Evolutionary conservation across 2,113 vertebrate species (phyloP).

Genomic region (Mesocricetus auratus): DNA sequence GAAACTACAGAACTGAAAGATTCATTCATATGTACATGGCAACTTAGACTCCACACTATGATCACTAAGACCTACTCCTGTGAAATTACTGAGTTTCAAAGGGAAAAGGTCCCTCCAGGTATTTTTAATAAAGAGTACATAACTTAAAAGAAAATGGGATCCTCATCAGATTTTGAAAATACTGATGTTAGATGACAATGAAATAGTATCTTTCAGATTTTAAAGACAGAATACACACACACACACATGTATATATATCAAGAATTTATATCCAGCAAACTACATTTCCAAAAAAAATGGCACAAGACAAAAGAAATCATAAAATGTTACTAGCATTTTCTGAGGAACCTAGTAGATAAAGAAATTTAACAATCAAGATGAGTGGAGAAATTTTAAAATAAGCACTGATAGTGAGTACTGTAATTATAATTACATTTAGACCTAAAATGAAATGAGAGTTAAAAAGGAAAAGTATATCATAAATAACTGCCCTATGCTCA

Average conservation of each 20-base stretch:
- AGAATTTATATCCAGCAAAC: conserved; percentile 30
- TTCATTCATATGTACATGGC: not conserved
- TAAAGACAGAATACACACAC: not conserved
- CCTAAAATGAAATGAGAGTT: not conserved
- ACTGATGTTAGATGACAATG: not conserved
- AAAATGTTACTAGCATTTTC: not conserved
- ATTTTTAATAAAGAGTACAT: not conserved
- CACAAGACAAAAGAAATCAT: not conserved
- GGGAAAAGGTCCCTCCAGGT: not conserved
- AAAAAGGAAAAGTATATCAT: not conserved
- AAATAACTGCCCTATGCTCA: not conserved
- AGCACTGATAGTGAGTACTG: not conserved
- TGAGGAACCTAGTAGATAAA: conserved; percentile 11
- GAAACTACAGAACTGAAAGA: not conserved
- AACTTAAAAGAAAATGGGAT: conserved; percentile 13
- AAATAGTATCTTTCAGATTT: conserved; percentile 8
- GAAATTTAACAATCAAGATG: conserved; percentile 34
- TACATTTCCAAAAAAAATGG: conserved; percentile 10
- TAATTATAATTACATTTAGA: conserved; percentile 42
- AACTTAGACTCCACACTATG: not conserved
- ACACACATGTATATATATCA: not conserved
- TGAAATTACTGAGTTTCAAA: not conserved
- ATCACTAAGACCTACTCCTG: not conserved
- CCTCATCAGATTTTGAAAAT: not conserved
- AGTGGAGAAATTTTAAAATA: not conserved